Conservation (phyloP, 2,888 invertebrate species). For the Monochamus alternatus region DNA sequence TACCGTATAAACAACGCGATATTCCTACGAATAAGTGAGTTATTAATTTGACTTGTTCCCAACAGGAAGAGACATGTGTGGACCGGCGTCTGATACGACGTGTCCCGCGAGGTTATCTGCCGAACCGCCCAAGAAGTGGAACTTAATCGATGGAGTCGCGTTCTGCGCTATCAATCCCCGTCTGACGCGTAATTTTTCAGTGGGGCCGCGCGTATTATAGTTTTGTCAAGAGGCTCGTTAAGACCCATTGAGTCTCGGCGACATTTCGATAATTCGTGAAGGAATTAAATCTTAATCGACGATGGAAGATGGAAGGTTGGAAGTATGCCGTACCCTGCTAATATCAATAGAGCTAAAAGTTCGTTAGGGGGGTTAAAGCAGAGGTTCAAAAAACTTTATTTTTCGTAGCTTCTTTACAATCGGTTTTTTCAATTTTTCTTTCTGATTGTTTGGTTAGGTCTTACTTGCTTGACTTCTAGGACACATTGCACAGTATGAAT, state of each 20-base stretch:
- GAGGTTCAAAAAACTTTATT: too few relatives aligned
- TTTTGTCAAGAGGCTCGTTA: slow-evolving; percentile 25
- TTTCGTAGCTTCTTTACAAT: too few relatives aligned
- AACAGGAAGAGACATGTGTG: not conserved
- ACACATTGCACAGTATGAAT: too few relatives aligned
- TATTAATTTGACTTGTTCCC: slow-evolving; percentile 4
- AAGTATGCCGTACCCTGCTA: not conserved
- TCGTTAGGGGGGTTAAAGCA: too few relatives aligned
- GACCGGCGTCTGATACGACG: not conserved
- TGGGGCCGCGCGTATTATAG: slow-evolving; percentile 8
- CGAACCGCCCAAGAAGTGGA: slow-evolving; percentile 7
- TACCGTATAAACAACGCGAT: too few relatives aligned
- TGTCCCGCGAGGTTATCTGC: slow-evolving; percentile 1
- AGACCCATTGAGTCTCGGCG: slow-evolving; percentile 27
- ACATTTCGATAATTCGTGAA: slow-evolving; percentile 18
- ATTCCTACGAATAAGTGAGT: not conserved
- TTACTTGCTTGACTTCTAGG: too few relatives aligned
- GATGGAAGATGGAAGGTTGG: slow-evolving; percentile 13
- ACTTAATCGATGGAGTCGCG: slow-evolving; percentile 20
- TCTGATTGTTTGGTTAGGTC: too few relatives aligned
- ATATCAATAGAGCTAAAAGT: not conserved
- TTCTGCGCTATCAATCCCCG: slow-evolving; percentile 15
- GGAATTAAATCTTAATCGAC: slow-evolving; percentile 24
- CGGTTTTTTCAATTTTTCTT: too few relatives aligned
- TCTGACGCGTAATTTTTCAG: slow-evolving; percentile 32